Evolutionary conservation across 2,888 invertebrate genomes (phyloP), one percentile per base, ranked within the genome.

Genomic region (Polymixis flavicincta): DNA sequence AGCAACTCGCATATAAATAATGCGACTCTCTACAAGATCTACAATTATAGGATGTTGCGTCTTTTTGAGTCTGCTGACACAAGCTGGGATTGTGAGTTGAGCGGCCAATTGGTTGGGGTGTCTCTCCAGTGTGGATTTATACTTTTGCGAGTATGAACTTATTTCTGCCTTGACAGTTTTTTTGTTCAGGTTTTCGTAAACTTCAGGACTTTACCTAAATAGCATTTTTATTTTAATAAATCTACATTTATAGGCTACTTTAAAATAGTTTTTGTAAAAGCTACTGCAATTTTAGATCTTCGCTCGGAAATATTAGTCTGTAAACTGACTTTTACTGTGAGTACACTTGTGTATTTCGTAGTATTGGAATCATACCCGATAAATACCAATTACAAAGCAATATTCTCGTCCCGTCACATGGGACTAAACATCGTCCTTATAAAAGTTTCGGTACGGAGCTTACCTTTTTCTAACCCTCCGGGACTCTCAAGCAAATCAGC

Each of bases 341-440:
- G 0, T 37, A 37, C 25, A 37, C 2, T 19, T 70, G 25, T 14
- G 22, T 74, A 60, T 54, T n/a, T 52, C 1, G 45, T 54, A 48
- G 25, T 48, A 61, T 54, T 61, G 73, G 32, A 73, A 48, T 32
- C 25, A 28, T 71, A 65, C 19, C 37, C 61, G 17, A 83, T 64
- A 71, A 79, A 68, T 78, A 67, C 57, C 55, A 81, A 78, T 78
- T 61, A 76, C 50, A 57, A 52, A 22, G 83, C 80, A 80, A 80
- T 80, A 73, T 83, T 60, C 71, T 66, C 57, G 72, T 61, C 13
- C n/a, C 5, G 67, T 80, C 74, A 80, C 80, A 72, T 83, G 85
- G 64, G 70, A 72, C 71, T 45, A 52, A 72, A 75, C 37, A 76
- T 65, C 54, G 66, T 63, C 28, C 66, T 67, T 66, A 66, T 13